Percentiles rank a stretch among this genome's conserved stretches.
Conservation (phyloP, 2,113 vertebrate genomes). For the Gobius niger region DNA sequence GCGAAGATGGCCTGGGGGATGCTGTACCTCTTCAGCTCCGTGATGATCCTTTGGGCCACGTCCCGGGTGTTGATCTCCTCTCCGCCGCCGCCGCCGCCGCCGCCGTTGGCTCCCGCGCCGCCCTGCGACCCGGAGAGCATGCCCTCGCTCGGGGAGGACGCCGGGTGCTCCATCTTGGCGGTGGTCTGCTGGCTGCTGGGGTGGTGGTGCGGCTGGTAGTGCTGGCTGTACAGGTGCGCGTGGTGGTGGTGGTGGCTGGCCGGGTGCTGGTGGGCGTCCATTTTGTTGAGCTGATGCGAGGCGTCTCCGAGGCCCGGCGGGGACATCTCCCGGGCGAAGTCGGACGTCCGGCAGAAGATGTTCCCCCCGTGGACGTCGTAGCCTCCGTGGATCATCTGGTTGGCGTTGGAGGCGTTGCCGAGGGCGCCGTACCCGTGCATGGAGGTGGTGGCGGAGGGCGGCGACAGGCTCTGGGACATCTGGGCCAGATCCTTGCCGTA, state of each 20-base stretch:
- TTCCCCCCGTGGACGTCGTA: slow-evolving; percentile 79
- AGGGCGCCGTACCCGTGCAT: slow-evolving; percentile 77
- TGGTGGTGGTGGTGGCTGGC: slow-evolving; percentile 75
- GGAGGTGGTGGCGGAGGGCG: slow-evolving; percentile 68
- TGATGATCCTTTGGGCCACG: slow-evolving; percentile 85
- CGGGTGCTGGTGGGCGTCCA: slow-evolving; percentile 75
- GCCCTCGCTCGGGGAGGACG: slow-evolving; percentile 69
- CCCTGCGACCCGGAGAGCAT: slow-evolving; percentile 66
- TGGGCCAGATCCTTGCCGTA: slow-evolving; percentile 80
- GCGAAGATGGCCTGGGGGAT: slow-evolving; percentile 87
- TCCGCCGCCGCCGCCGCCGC: slow-evolving; percentile 23
- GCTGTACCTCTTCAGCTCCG: slow-evolving; percentile 85
- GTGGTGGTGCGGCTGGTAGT: slow-evolving; percentile 77
- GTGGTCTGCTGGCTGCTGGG: slow-evolving; percentile 68
- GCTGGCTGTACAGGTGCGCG: slow-evolving; percentile 77
- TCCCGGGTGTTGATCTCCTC: slow-evolving; percentile 87
- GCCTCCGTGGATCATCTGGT: slow-evolving; percentile 75
- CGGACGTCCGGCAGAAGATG: slow-evolving; percentile 79
- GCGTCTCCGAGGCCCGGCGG: slow-evolving; percentile 68
- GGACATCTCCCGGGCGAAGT: slow-evolving; percentile 81
- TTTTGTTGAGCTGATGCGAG: slow-evolving; percentile 76
- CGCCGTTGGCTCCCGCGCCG: slow-evolving; percentile 27
- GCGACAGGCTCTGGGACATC: slow-evolving; percentile 77
- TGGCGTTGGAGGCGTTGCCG: slow-evolving; percentile 66
- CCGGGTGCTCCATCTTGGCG: slow-evolving; percentile 71